These are phyloP conservation scores for Eristalinus aeneus DNA, from an alignment of 2,888 invertebrate species.

Conservation along the genomic window DNA sequence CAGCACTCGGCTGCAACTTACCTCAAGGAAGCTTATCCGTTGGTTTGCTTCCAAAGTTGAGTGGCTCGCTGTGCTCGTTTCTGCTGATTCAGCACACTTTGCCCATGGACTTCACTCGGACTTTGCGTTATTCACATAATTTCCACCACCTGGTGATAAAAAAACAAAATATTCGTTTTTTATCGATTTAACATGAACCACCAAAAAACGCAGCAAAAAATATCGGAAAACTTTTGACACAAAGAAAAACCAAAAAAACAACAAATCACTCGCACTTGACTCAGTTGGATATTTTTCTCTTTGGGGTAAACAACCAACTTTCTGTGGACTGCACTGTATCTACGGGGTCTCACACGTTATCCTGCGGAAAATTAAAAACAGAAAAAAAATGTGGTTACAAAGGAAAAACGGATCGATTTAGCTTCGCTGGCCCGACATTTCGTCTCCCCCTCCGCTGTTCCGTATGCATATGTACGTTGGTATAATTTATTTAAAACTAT, in stretches of 20 bases:
- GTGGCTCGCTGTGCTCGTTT: background rate
- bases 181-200: conserved; percentile 54
- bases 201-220: conserved; percentile 23
- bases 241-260: background rate
- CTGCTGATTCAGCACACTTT: background rate
- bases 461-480: background rate
- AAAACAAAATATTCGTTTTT: conserved; percentile 21
- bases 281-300: background rate
- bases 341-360: background rate
- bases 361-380: background rate
- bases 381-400: conserved; percentile 22
- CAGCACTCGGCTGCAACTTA: conserved; percentile 28
- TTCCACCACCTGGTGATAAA: conserved; percentile 38
- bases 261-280: conserved; percentile 29
- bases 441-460: conserved; percentile 39
- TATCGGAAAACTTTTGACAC: background rate
- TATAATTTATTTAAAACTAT: conserved; percentile 62
- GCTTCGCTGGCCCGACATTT: conserved; percentile 44
- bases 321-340: conserved; percentile 23
- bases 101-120: background rate
- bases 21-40: conserved; percentile 51
- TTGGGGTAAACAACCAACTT: conserved; percentile 33
- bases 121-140: conserved; percentile 30
- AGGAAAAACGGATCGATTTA: conserved; percentile 56
- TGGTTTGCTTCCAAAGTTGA: conserved; percentile 25